Percentiles rank a stretch among this genome's conserved stretches.
These are phyloP conservation scores for Sicus ferrugineus DNA, from an alignment of 2,888 invertebrate genomes.

Conservation along the genomic window DNA sequence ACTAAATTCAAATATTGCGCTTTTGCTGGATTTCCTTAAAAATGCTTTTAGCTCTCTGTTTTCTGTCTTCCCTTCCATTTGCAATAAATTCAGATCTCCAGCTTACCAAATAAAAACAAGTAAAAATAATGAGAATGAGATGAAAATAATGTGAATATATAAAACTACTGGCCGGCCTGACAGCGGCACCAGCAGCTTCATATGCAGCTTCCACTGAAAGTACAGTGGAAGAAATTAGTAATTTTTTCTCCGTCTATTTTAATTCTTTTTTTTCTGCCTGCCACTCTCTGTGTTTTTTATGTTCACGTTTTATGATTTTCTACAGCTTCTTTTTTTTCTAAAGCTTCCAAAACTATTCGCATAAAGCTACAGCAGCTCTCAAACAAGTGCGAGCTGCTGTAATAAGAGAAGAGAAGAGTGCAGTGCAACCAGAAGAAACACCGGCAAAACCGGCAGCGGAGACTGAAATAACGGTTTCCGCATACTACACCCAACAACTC, in stretches of 20 bases:
- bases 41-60: background rate
- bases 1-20: background rate
- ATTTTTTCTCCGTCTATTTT: background rate
- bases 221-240: slow-evolving; percentile 9
- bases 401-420: background rate
- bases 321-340: background rate
- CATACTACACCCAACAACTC: slow-evolving; percentile 27
- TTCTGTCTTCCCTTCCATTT: background rate
- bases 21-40: background rate
- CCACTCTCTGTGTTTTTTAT: slow-evolving; percentile 5
- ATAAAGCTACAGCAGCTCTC: background rate
- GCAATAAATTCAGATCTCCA: background rate
- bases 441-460: background rate
- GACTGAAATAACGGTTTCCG: slow-evolving; percentile 18
- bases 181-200: slow-evolving; percentile 18
- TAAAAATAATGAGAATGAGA: slow-evolving; percentile 26
- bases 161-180: slow-evolving; percentile 20
- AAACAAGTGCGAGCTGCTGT: background rate
- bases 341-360: slow-evolving; percentile 4
- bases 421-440: background rate
- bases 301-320: background rate
- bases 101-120: background rate
- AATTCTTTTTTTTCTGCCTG: background rate
- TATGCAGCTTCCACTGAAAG: background rate
- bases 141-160: slow-evolving; percentile 30